Conservation (phyloP, 2,797 vertebrate species). For the Hippopotamyrus pictus region DNA sequence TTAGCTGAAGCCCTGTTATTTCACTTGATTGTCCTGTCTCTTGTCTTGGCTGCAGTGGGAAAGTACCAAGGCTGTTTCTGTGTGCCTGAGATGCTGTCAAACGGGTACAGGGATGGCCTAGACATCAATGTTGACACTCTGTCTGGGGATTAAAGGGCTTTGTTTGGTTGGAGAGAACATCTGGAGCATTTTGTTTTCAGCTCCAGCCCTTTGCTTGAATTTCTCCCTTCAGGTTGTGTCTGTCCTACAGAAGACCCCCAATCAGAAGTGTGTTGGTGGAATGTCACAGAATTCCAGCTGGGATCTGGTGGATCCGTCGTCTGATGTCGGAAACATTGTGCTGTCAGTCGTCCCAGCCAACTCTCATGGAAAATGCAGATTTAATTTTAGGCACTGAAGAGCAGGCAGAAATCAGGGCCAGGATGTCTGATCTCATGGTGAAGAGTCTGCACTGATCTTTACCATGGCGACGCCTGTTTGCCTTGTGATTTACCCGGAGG, state of each 20-base stretch:
- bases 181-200: slow-evolving; percentile 28
- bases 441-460: neutral
- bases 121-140: neutral
- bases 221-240: slow-evolving; percentile 18
- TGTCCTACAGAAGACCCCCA: slow-evolving; percentile 13
- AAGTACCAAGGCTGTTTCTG: neutral
- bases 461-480: neutral
- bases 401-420: neutral
- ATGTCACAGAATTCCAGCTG: slow-evolving; percentile 6
- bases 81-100: neutral
- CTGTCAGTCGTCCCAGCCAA: neutral
- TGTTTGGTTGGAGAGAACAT: slow-evolving; percentile 21
- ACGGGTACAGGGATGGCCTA: neutral
- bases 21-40: neutral
- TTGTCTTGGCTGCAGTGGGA: neutral
- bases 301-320: neutral
- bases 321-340: neutral
- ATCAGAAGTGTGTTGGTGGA: slow-evolving; percentile 21
- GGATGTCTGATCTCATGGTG: neutral
- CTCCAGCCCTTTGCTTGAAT: slow-evolving; percentile 10
- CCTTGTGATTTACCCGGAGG: neutral
- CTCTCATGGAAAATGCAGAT: neutral
- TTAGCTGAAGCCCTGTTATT: neutral
- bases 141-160: neutral
- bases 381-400: neutral